These are phyloP conservation scores for Drosophila longiperda DNA, from an alignment of 2,888 invertebrate genomes.

Conservation along the genomic window DNA sequence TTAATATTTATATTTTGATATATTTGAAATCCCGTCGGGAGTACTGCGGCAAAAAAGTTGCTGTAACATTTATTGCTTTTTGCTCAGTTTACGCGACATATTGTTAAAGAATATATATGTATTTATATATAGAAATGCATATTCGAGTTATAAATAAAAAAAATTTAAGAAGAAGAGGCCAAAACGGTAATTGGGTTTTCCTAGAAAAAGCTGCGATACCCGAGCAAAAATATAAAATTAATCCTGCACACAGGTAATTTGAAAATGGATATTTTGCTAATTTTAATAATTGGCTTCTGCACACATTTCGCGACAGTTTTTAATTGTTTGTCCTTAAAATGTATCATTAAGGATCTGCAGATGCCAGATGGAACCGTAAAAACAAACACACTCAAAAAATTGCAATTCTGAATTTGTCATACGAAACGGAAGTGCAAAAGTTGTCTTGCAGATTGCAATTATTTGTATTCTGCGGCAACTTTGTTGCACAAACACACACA, in stretches of 20 bases:
- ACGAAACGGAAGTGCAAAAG: not conserved
- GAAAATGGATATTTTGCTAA: not conserved
- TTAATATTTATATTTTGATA: not conserved
- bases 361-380: not conserved
- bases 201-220: not conserved
- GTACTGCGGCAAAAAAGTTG: not conserved
- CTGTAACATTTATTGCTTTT: not conserved
- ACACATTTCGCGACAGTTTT: not conserved
- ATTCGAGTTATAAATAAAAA: not conserved
- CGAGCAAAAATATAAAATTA: not conserved
- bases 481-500: not conserved
- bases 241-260: too few species aligned
- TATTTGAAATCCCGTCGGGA: not conserved
- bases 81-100: not conserved
- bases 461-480: conserved; percentile 5
- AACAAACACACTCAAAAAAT: not conserved
- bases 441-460: not conserved
- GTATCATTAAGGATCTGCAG: not conserved
- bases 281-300: not conserved
- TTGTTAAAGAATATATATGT: not conserved
- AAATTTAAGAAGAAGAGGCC: not conserved
- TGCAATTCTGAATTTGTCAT: conserved; percentile 4
- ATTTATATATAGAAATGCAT: not conserved
- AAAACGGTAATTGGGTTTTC: not conserved
- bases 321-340: too few species aligned